Percentiles rank a stretch among this genome's conserved stretches.
phyloP scores from a whole-genome alignment of 2,888 invertebrate genomes.

The Elegia similella region DNA sequence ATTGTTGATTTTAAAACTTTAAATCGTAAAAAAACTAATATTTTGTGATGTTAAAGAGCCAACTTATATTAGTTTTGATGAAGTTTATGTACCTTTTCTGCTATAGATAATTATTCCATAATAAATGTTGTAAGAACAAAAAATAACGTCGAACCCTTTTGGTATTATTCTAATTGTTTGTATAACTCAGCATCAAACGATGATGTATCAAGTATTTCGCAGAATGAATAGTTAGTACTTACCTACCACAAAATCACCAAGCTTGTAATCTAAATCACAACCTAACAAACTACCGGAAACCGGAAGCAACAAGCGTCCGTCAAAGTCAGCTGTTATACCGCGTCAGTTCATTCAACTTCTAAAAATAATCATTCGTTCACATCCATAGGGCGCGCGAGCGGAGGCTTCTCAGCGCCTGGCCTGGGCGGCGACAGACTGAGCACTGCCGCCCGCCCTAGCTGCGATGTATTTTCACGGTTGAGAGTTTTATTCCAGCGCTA shows the following conservation, averaged over 20 bases:
- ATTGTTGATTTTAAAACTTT: no score
- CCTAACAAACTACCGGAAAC: slow-evolving; percentile 24
- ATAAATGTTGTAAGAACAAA: no score
- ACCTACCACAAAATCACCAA: slow-evolving; percentile 31
- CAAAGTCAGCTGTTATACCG: slow-evolving; percentile 40
- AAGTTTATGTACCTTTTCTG: no score
- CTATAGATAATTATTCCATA: no score
- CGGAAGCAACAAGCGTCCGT: slow-evolving; percentile 25
- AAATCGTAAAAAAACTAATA: no score
- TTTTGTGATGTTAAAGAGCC: no score
- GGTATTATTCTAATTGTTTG: no score
- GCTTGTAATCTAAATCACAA: slow-evolving; percentile 30
- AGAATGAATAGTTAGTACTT: slow-evolving; percentile 20
- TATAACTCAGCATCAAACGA: no score
- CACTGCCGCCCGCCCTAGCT: slow-evolving; percentile 63
- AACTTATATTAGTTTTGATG: no score
- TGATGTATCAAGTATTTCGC: no score
- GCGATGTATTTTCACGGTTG: slow-evolving; percentile 44
- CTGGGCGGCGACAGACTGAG: slow-evolving; percentile 43
- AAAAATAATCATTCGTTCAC: slow-evolving; percentile 30
- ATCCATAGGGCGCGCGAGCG: slow-evolving; percentile 17
- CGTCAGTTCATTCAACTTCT: slow-evolving; percentile 36
- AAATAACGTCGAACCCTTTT: no score
- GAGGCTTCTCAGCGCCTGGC: slow-evolving; percentile 53
- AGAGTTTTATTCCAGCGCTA: slow-evolving; percentile 53